Percentiles rank a stretch among this genome's conserved stretches.
Evolutionary conservation across 2,797 vertebrate species (phyloP).

Genomic region (Hylomyscus alleni): DNA sequence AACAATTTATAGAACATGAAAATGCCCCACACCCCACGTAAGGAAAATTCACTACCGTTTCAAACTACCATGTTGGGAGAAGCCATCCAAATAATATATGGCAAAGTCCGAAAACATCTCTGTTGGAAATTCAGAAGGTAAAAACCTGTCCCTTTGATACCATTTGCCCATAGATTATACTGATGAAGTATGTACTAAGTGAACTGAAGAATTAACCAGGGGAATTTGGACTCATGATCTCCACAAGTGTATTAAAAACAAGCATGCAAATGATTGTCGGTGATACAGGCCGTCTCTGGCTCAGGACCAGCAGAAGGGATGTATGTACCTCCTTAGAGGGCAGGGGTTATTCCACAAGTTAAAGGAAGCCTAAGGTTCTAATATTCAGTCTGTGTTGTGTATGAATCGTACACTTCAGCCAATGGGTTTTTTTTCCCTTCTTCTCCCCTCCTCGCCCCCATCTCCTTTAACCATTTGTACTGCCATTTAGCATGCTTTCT

Average conservation of each 20-base stretch:
- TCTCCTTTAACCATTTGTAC: background rate
- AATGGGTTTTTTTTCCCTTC: background rate
- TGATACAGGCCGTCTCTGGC: background rate
- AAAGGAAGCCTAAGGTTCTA: background rate
- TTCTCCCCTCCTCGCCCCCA: rapidly evolving
- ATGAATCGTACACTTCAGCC: background rate
- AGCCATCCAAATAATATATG: background rate
- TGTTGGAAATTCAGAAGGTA: conserved; percentile 17
- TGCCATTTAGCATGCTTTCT: background rate
- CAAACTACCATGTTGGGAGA: background rate
- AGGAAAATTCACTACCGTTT: background rate
- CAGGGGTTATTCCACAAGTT: background rate
- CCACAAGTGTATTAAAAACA: background rate
- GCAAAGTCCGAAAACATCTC: conserved; percentile 54
- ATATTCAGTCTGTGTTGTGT: background rate
- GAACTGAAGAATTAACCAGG: background rate
- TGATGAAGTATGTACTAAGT: background rate
- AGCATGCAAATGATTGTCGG: background rate
- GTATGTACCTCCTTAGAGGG: background rate
- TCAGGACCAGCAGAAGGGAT: background rate
- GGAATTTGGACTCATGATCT: background rate
- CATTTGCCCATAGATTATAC: background rate
- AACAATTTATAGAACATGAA: background rate
- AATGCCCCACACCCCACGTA: background rate
- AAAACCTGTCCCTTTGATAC: background rate